Evolutionary conservation across 2,113 vertebrate species (phyloP).

Genomic region (Pygathrix nemaeus): DNA sequence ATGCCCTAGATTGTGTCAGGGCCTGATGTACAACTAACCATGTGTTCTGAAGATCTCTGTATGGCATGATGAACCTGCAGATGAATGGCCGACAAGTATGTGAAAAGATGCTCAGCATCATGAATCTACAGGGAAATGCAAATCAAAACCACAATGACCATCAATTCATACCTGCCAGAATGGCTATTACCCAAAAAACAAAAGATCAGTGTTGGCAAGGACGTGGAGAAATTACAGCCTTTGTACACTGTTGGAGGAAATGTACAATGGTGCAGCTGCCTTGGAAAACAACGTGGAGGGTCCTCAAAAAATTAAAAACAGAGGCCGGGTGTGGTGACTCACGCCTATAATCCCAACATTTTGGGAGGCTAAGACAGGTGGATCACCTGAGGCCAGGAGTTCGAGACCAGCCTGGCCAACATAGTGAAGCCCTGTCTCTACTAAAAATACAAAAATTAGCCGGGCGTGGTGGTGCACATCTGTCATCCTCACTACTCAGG

Average conservation of each 20-base stretch:
- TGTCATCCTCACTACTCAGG: neutral
- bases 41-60: neutral
- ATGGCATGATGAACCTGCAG: too few species aligned
- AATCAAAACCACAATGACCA: neutral
- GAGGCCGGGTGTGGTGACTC: neutral
- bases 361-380: neutral
- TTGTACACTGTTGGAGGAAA: neutral
- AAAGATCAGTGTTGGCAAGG: neutral
- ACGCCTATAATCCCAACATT: neutral
- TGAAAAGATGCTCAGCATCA: neutral
- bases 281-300: neutral
- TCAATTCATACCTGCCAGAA: neutral
- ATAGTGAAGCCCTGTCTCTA: neutral
- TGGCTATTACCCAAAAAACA: neutral
- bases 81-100: neutral
- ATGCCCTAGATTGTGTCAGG: neutral
- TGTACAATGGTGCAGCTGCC: neutral
- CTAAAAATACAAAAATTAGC: neutral
- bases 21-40: neutral
- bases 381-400: neutral
- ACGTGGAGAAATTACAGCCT: neutral
- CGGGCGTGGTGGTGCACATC: rapidly evolving
- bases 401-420: neutral
- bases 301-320: neutral
- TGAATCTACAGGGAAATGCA: neutral